Base-by-base conservation (phyloP, 2,797 vertebrate genomes). In the Hemibagrus guttatus region DNA sequence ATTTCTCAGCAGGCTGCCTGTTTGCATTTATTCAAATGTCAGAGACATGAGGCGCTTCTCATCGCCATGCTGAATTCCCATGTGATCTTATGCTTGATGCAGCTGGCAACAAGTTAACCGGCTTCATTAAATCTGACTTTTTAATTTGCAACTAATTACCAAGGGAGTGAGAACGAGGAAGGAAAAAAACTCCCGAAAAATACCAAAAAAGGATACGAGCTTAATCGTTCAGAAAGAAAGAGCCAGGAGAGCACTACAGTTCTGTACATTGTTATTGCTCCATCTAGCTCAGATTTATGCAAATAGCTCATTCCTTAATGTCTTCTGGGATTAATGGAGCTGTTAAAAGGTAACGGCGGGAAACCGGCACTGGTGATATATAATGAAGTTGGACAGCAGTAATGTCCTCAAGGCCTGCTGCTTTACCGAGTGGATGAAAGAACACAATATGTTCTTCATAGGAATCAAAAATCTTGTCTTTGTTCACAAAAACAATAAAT, bases 301-400 rank as follows among this genome's bases (percentile, higher is more conserved):
- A 85, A 85, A 85, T 85, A 85, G 71, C 69, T 85, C 87, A 88
- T 69, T 88, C 75, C 80, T 83, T 83, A 88, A 85, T 88, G 79
- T 84, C 83, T 79, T 83, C 9, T 58, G 59, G 71, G 80, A 83
- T 87, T 72, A 84, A 87, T 88, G 81, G 64, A 56, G 84, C 87
- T 49, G 72, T 84, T 82, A 83, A 85, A 82, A 61, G 68, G 83
- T 85, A 81, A 88, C 83, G 52, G 63, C 80, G n/a, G 81, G 83
- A 85, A 88, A 85, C 85, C 42, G 75, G 78, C 74, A 39, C 72
- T 63, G 52, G 69, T 49, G 79, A 76, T 46, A 82, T 81, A 84
- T 84, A 88, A 85, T 85, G 52, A 61, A 84, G 81, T 87, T 76
- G 87, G 84, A 84, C 69, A 83, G 74, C 79, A 84, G 52, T 76